Conservation (phyloP, 2,113 vertebrate genomes). For the Hyperopisus bebe region DNA sequence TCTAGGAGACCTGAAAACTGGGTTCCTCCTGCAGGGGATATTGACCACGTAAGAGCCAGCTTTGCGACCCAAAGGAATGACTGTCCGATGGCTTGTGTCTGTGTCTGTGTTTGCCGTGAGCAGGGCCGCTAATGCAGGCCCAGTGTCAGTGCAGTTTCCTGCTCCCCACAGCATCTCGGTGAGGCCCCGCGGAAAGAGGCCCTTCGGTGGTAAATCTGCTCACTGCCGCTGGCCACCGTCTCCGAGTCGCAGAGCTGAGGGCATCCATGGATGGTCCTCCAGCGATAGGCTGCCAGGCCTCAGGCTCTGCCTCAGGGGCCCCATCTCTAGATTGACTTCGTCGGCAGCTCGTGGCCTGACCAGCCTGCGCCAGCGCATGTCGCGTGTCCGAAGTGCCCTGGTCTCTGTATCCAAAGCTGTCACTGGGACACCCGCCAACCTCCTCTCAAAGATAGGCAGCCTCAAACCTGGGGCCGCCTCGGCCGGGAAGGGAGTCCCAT, state of each 20-base stretch:
- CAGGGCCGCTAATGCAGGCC: conserved; percentile 62
- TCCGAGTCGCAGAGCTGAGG: conserved; percentile 52
- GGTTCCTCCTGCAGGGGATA: conserved; percentile 1
- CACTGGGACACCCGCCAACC: conserved; percentile 75
- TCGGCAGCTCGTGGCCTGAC: conserved; percentile 69
- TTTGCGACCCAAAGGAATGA: conserved; percentile 65
- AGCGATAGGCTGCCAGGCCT: conserved; percentile 46
- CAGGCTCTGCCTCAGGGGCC: conserved; percentile 54
- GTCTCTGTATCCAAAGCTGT: conserved; percentile 84
- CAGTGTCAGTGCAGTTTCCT: conserved; percentile 42
- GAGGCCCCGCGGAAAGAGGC: conserved; percentile 52
- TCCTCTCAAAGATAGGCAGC: conserved; percentile 73
- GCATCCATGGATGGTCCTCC: conserved; percentile 50
- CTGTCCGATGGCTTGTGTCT: conserved; percentile 64
- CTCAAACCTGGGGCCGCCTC: conserved; percentile 64
- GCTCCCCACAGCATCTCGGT: conserved; percentile 37
- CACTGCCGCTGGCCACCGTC: conserved; percentile 40
- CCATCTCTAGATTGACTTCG: conserved; percentile 63
- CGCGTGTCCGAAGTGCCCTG: conserved; percentile 78
- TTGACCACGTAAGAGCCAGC: not conserved
- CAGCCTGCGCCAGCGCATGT: conserved; percentile 74
- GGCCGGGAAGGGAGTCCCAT: conserved; percentile 46
- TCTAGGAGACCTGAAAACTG: conserved; percentile 21
- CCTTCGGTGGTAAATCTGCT: conserved; percentile 22
- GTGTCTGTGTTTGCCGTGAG: conserved; percentile 62